Base-by-base conservation (phyloP, 1,140 invertebrate genomes). In the Temnothorax nylanderi region DNA sequence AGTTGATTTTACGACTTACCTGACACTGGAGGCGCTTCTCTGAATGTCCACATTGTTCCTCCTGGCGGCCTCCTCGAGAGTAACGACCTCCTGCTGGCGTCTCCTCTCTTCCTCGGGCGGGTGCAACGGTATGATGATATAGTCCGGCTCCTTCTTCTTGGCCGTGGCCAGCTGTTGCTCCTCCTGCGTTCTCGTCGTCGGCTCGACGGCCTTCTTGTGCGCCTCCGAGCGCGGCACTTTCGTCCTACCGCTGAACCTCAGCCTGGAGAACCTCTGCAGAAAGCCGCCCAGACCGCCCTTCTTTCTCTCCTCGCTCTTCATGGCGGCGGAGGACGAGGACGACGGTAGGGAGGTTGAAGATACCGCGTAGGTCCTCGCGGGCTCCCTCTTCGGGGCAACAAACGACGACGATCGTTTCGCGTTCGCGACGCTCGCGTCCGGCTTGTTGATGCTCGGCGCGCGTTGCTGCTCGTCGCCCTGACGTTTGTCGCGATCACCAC, bases 61-160 rank as follows among this genome's bases (percentile, higher is more conserved):
- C 34, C 81, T 75, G 67, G 58, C 77, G 56, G 75, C 62, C 44
- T 10, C 58, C 41, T 91, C 90, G 11, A 74, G 37, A 47, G 64
- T 75, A 21, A 51, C 85, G 8, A 84, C 37, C 44, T 90, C 88
- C n/a, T 88, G 71, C 11, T 89, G 75, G 41, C 69, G 90, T 37
- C 62, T 81, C 1, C 78, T 91, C 69, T 94, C 93, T 6, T 93
- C 93, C 32, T 92, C 92, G 7, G 95, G 93, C 34, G 93, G 92
- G 85, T 96, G 96, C 47, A 96, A 88, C 56, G 95, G 95, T 85
- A 96, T 95, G 67, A 96, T 96, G 78, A 95, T 94, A 78, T 95
- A 95, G 91, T 95, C 92, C 65, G 93, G 94, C 72, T 95, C 94
- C 41, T 92, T 94, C 71, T 92, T 93, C 85, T 89, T 92, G 51